These are phyloP conservation scores for Caenorhabditis japonica DNA, from an alignment of 2,888 invertebrate genomes.

Conservation along the genomic window DNA sequence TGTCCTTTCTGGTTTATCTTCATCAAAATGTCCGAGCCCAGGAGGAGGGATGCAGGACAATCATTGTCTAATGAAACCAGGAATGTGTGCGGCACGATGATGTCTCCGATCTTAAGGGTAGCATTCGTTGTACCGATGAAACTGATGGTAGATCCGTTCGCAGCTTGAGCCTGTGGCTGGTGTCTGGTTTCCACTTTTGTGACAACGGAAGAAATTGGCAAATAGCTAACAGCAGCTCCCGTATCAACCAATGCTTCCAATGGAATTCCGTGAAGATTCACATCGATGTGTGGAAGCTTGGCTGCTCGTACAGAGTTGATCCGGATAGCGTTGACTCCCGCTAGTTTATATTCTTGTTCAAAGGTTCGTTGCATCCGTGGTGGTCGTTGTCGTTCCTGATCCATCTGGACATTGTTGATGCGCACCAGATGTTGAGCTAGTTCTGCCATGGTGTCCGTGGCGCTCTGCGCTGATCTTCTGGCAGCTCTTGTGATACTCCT, in stretches of 20 bases:
- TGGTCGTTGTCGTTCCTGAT: no score
- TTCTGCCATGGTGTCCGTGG: background rate
- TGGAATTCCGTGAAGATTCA: background rate
- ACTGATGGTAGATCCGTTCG: background rate
- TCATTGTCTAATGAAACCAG: no score
- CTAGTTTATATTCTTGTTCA: conserved; percentile 1
- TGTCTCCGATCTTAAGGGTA: background rate
- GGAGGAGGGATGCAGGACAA: no score
- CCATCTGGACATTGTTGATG: background rate
- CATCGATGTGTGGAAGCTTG: background rate
- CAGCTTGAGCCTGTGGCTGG: background rate
- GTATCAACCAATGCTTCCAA: background rate
- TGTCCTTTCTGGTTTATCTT: no score
- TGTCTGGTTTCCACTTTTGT: no score
- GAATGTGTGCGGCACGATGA: background rate
- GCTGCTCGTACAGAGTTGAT: background rate
- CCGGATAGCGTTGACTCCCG: background rate
- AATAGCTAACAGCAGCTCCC: conserved; percentile 3
- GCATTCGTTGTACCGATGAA: background rate
- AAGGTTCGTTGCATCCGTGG: background rate
- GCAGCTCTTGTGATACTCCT: background rate
- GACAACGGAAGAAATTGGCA: background rate
- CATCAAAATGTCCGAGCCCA: no score
- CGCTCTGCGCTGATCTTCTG: background rate
- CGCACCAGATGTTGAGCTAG: background rate